Evolutionary conservation across 2,113 vertebrate species (phyloP).

Genomic region (Crotalus viridis): DNA sequence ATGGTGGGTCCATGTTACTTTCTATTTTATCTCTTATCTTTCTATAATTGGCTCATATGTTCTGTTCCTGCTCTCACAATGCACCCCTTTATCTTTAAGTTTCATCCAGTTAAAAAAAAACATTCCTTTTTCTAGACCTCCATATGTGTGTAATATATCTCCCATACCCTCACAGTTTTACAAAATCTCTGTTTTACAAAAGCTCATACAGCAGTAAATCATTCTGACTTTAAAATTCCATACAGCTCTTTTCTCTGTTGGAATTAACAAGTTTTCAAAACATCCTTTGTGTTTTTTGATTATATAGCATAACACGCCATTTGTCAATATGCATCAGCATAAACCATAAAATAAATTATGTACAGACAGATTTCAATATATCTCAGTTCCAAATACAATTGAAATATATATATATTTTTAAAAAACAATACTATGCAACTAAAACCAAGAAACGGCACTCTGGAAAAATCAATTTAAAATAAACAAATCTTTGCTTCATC

Average conservation of each 20-base stretch:
- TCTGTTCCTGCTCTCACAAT: not conserved
- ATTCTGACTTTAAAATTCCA: slow-evolving; percentile 2
- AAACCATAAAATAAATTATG: slow-evolving; percentile 7
- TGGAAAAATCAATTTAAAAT: slow-evolving; percentile 27
- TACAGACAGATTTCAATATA: slow-evolving; percentile 13
- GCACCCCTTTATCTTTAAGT: not conserved
- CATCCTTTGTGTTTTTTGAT: not conserved
- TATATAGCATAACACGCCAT: not conserved
- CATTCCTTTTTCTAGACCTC: not conserved
- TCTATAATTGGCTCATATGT: not conserved
- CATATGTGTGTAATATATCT: not conserved
- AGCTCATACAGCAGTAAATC: not conserved
- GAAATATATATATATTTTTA: not conserved
- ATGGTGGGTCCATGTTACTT: not conserved
- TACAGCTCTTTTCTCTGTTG: not conserved
- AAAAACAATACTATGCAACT: not conserved
- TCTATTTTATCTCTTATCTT: not conserved
- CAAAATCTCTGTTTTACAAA: not conserved
- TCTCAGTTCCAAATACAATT: slow-evolving; percentile 10
- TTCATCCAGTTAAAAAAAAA: not conserved
- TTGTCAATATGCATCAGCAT: not conserved
- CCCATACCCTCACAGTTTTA: not conserved
- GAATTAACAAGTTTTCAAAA: slow-evolving; percentile 10
- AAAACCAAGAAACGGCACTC: slow-evolving; percentile 9
- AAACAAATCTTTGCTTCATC: slow-evolving; percentile 15